These are phyloP conservation scores for Harpagifer antarcticus DNA, from an alignment of 2,797 vertebrate genomes.

Conservation along the genomic window DNA sequence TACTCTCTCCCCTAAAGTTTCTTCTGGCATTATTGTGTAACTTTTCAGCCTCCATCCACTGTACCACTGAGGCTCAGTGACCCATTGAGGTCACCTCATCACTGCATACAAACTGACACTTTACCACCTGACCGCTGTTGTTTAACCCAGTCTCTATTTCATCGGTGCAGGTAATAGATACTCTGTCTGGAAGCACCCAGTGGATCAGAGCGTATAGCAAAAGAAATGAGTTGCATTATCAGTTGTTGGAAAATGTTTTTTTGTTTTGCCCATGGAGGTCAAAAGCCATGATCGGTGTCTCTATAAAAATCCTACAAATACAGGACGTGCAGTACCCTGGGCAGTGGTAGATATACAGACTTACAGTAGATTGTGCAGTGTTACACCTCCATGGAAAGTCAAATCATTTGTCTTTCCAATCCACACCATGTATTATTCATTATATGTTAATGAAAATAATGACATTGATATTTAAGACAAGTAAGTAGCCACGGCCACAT, in stretches of 20 bases:
- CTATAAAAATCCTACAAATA: not conserved
- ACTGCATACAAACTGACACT: slow-evolving; percentile 25
- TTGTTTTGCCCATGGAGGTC: slow-evolving; percentile 8
- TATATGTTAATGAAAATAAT: slow-evolving; percentile 37
- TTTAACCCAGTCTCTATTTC: slow-evolving; percentile 51
- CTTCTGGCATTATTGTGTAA: not conserved
- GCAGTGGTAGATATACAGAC: not conserved
- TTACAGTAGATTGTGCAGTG: not conserved
- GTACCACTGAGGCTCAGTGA: slow-evolving; percentile 25
- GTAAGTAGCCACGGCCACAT: not conserved
- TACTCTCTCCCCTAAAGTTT: not conserved
- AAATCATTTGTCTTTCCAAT: slow-evolving; percentile 5
- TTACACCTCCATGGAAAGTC: not conserved
- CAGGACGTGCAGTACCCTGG: not conserved
- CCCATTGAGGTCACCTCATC: slow-evolving; percentile 18
- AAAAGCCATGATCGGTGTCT: slow-evolving; percentile 4
- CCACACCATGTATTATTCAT: slow-evolving; percentile 35
- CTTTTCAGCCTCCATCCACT: slow-evolving; percentile 17
- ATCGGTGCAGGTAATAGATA: slow-evolving; percentile 55
- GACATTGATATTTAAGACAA: slow-evolving; percentile 36
- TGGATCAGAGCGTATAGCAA: slow-evolving; percentile 16
- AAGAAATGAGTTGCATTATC: slow-evolving; percentile 17
- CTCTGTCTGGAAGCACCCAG: slow-evolving; percentile 2
- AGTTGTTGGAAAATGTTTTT: not conserved
- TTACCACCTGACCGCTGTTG: slow-evolving; percentile 36